A percentile compares a stretch with the other conserved stretches of the same genome.
Evolutionary conservation across 30 jellyfish, hydroid and myxozoan genomes (phyloP).

Genomic region (Cassiopea andromeda): DNA sequence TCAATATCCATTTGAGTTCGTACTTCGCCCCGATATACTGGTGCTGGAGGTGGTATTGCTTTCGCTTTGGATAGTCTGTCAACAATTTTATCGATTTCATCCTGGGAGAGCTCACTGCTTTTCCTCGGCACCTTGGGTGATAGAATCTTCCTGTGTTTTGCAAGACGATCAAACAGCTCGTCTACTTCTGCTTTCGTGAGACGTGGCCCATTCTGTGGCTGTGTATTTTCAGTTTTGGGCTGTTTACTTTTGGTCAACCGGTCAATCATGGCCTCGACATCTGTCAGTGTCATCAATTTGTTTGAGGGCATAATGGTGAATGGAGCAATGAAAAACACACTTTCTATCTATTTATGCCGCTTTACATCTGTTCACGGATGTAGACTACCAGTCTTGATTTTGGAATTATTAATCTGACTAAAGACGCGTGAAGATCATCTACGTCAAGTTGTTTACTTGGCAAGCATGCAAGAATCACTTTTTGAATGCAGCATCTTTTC

Average conservation of each 20-base stretch:
- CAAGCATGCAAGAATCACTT: neutral
- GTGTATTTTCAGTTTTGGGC: neutral
- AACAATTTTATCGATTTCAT: slow-evolving; percentile 43
- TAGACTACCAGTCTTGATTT: too few species aligned
- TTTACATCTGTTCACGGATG: too few species aligned
- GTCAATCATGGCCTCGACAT: slow-evolving; percentile 31
- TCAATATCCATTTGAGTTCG: slow-evolving; percentile 41
- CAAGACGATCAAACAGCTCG: slow-evolving; percentile 40
- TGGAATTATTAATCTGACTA: too few species aligned
- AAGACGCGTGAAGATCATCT: neutral
- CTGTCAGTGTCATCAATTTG: slow-evolving; percentile 31
- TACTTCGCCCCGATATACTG: slow-evolving; percentile 55
- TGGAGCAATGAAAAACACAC: too few species aligned
- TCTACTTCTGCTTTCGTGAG: slow-evolving; percentile 23
- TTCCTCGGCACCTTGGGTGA: slow-evolving; percentile 23
- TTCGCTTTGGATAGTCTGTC: slow-evolving; percentile 68
- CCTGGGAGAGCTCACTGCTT: slow-evolving; percentile 6
- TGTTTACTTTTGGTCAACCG: slow-evolving; percentile 51
- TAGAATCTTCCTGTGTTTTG: slow-evolving; percentile 3
- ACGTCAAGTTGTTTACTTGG: slow-evolving; percentile 12
- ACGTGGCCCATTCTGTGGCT: neutral
- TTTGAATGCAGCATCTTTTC: neutral
- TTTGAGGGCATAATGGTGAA: slow-evolving; percentile 17
- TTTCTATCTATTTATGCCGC: too few species aligned
- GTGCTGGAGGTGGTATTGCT: slow-evolving; percentile 30